Base-by-base conservation (phyloP, 2,888 invertebrate species). In the Noctua comes region DNA sequence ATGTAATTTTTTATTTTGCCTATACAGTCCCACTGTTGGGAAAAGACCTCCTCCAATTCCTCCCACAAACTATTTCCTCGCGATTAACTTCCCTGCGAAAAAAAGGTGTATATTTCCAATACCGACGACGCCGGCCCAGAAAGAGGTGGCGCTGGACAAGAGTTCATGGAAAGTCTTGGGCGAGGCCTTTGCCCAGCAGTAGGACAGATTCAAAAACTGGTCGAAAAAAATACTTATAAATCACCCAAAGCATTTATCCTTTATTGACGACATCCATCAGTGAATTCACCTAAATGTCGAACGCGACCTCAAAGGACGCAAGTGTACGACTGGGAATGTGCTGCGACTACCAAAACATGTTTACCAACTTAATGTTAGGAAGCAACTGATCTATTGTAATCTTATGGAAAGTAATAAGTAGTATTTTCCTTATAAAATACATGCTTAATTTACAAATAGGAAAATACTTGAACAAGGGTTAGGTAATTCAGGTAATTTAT, bases 231-330 rank as follows among this genome's bases (percentile, higher is more conserved):
- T 82, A 89, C 89, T 91, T 91, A 88, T 77, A 82, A 85, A 88
- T 90, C 86, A 86, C 82, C 77, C 73, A 83, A 77, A 86, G 85
- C 88, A 92, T 90, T 89, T 90, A 89, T 86, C 76, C 77, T 75
- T 18, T 80, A 71, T 88, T 89, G 91, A 90, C 91, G 92, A 91
- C 92, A 82, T 54, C 27, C 21, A 78, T 82, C 89, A 91, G 90
- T 90, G 88, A 91, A 94, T 93, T 92, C 92, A 91, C 89, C 79
- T 89, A 90, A 77, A 92, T 93, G 94, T 94, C 91, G 91, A 92
- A 90, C 88, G 86, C 88, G 91, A 91, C 93, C 93, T 93, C 85
- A 91, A 91, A 93, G 93, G 94, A 90, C 93, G 84, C 86, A 71
- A 80, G 86, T 85, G 83, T 75, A 68, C 68, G 40, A 69, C 66